phyloP scores from a whole-genome alignment of 2,113 vertebrate genomes.

The Spea bombifrons region DNA sequence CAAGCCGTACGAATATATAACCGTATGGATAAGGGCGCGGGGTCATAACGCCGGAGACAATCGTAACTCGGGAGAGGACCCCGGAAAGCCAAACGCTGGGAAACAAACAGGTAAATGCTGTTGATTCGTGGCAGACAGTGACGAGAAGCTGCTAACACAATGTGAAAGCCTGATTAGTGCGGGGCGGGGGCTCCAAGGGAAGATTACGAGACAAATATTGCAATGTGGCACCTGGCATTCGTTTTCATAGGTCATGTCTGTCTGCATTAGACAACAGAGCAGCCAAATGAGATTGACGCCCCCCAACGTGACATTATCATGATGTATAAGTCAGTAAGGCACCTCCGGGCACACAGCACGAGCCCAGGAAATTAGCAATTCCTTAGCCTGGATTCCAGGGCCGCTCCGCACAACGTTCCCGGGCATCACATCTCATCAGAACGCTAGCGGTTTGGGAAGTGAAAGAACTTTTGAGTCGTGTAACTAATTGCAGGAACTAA shows the following conservation, averaged over 20 bases:
- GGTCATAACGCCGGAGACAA: no score
- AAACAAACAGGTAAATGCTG: neutral
- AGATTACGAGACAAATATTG: conserved; percentile 25
- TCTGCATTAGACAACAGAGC: conserved; percentile 22
- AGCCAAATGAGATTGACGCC: conserved; percentile 26
- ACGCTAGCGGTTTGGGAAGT: no score
- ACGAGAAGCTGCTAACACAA: conserved; percentile 20
- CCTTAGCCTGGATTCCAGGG: neutral
- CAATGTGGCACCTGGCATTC: conserved; percentile 40
- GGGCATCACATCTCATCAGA: no score
- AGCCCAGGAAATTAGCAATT: conserved; percentile 18
- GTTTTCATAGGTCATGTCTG: conserved; percentile 39
- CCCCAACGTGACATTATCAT: conserved; percentile 35
- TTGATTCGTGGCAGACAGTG: neutral
- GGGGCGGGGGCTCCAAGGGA: neutral
- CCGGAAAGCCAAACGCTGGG: neutral
- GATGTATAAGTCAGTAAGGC: conserved; percentile 27
- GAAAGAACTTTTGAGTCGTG: conserved; percentile 15
- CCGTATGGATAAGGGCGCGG: neutral
- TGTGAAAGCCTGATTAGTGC: conserved; percentile 23
- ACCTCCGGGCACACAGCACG: conserved; percentile 14
- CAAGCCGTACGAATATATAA: neutral
- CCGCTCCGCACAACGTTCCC: no score
- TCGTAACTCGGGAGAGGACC: neutral
- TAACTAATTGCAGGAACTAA: conserved; percentile 1